Percentiles rank a stretch among this genome's conserved stretches.
These are phyloP conservation scores for Callaeas wilsoni DNA, from an alignment of 2,113 vertebrate species.

Conservation along the genomic window DNA sequence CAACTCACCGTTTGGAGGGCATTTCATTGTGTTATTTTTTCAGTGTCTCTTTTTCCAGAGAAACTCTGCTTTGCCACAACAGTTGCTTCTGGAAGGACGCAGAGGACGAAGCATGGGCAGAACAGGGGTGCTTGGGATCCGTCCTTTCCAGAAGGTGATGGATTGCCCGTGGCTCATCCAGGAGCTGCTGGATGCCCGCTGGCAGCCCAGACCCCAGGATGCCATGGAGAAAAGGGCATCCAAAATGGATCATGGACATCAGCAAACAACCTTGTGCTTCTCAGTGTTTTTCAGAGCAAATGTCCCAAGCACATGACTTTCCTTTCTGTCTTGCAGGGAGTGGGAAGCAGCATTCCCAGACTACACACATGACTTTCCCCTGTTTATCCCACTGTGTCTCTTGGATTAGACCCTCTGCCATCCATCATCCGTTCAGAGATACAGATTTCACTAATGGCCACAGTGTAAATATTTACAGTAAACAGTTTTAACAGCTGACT, in stretches of 20 bases:
- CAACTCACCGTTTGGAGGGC: background rate
- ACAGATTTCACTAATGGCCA: conserved; percentile 33
- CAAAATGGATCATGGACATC: background rate
- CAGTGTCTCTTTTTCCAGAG: background rate
- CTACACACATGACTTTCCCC: background rate
- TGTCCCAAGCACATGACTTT: background rate
- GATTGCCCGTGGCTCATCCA: background rate
- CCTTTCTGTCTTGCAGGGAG: background rate
- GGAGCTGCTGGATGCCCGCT: background rate
- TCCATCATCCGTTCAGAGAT: conserved; percentile 30
- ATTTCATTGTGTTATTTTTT: background rate
- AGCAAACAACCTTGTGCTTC: background rate
- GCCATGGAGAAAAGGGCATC: background rate
- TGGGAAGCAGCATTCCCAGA: background rate
- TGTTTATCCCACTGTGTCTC: conserved; percentile 43
- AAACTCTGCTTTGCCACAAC: background rate
- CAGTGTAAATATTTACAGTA: conserved; percentile 65
- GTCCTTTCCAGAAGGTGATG: background rate
- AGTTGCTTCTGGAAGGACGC: background rate
- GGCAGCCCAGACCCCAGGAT: background rate
- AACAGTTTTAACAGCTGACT: conserved; percentile 43
- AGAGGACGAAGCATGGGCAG: background rate
- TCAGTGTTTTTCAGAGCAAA: background rate
- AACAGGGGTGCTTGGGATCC: background rate
- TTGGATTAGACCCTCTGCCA: conserved; percentile 24